Conservation (phyloP, 2,113 vertebrate genomes). For the Ranitomeya variabilis region DNA sequence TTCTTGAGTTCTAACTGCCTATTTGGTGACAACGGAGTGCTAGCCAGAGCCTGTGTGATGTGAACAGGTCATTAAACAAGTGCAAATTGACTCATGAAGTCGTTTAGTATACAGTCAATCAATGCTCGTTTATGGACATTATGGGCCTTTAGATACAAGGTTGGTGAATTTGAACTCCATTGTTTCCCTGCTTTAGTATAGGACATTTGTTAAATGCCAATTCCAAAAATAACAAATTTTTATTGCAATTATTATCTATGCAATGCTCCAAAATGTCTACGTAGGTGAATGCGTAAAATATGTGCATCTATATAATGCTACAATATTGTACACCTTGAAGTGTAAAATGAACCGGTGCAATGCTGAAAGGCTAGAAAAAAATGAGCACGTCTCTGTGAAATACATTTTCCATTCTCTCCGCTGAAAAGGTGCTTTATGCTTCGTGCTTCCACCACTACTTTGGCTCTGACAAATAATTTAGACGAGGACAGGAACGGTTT, state of each 20-base stretch:
- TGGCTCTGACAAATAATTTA: constrained; percentile 54
- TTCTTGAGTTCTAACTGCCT: too few relatives aligned
- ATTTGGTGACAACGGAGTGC: too few relatives aligned
- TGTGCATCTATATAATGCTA: not conserved
- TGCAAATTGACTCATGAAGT: too few relatives aligned
- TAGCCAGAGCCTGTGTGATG: too few relatives aligned
- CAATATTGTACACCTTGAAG: not conserved
- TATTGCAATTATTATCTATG: too few relatives aligned
- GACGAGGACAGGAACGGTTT: constrained; percentile 50
- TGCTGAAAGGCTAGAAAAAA: not conserved
- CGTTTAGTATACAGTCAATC: too few relatives aligned
- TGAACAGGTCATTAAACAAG: too few relatives aligned
- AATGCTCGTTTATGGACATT: too few relatives aligned
- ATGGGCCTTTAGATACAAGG: too few relatives aligned
- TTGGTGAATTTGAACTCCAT: not conserved
- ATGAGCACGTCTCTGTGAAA: not conserved
- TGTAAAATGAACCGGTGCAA: not conserved
- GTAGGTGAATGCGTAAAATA: not conserved
- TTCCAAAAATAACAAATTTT: not conserved
- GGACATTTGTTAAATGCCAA: not conserved
- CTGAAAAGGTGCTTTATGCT: constrained; percentile 42
- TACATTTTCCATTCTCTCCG: constrained; percentile 50
- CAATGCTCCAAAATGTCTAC: too few relatives aligned
- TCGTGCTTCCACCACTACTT: not conserved
- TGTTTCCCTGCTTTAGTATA: not conserved